Evolutionary conservation across 1,140 invertebrate genomes (phyloP).

Genomic region (Zaprionus taronus): DNA sequence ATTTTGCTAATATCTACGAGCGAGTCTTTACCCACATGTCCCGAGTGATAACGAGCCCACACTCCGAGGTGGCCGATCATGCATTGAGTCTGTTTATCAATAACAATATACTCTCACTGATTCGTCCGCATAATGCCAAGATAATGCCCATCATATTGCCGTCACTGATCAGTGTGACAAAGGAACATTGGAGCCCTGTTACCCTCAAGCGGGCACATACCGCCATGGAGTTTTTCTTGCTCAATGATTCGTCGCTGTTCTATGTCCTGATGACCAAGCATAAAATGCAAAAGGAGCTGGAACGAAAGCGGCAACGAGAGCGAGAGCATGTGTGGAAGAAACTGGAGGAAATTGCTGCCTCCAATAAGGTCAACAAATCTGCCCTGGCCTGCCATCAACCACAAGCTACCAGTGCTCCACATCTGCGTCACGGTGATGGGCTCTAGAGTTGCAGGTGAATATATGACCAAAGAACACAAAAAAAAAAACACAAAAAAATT

Average conservation of each 20-base stretch:
- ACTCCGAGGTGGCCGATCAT: constrained; percentile 96
- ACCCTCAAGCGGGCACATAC: constrained; percentile 89
- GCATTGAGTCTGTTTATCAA: constrained; percentile 97
- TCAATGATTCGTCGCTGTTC: neutral
- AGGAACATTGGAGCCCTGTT: constrained; percentile 99
- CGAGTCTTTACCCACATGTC: constrained; percentile 98
- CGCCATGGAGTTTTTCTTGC: neutral
- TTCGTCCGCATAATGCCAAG: constrained; percentile 94
- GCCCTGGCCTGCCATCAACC: too few relatives aligned
- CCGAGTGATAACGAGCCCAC: constrained; percentile 98
- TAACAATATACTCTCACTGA: constrained; percentile 96
- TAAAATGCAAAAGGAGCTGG: neutral
- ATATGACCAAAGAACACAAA: neutral
- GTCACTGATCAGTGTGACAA: constrained; percentile 97
- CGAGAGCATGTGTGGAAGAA: neutral
- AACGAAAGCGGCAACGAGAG: neutral
- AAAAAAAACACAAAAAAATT: neutral
- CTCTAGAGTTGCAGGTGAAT: neutral
- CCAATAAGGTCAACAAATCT: neutral
- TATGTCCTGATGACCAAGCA: neutral
- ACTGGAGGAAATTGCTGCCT: neutral
- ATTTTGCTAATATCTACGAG: constrained; percentile 98
- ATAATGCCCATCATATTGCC: constrained; percentile 97
- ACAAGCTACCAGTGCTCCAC: neutral
- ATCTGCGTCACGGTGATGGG: neutral